Conservation (phyloP, 2,888 invertebrate species). For the Drosophila helvetica region DNA sequence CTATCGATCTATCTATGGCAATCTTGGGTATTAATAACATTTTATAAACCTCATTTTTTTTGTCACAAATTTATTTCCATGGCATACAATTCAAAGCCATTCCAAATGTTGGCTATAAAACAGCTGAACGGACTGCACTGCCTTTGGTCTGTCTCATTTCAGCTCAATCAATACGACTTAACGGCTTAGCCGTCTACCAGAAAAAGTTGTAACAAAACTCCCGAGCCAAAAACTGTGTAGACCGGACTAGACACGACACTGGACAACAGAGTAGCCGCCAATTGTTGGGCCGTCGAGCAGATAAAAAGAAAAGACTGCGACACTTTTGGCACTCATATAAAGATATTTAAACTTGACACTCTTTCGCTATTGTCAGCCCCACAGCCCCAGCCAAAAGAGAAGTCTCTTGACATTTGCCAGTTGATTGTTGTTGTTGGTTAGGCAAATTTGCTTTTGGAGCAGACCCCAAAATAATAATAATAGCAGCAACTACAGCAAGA, state of each 20-base stretch:
- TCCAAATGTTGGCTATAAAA: conserved; percentile 6
- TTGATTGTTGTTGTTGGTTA: conserved; percentile 39
- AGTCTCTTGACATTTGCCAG: conserved; percentile 56
- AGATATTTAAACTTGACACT: conserved; percentile 72
- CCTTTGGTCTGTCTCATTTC: conserved; percentile 7
- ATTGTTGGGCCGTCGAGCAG: conserved; percentile 16
- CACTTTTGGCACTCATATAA: conserved; percentile 48
- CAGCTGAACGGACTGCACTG: conserved; percentile 1
- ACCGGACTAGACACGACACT: neutral
- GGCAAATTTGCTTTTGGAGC: conserved; percentile 49
- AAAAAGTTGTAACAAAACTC: conserved; percentile 41
- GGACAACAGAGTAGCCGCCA: conserved; percentile 10
- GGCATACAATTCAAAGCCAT: neutral
- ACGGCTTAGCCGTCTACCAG: conserved; percentile 36
- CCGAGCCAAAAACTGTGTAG: conserved; percentile 9
- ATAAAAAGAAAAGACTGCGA: conserved; percentile 33
- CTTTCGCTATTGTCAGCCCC: conserved; percentile 37
- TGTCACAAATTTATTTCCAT: neutral
- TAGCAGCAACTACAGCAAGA: conserved; percentile 37
- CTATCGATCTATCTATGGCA: neutral
- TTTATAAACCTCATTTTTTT: conserved; percentile 9
- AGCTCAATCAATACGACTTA: conserved; percentile 50
- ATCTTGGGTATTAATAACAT: neutral
- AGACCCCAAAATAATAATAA: conserved; percentile 61
- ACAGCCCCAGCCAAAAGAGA: conserved; percentile 20